Evolutionary conservation across 2,797 vertebrate species (phyloP), one percentile per base, ranked within the genome.

Genomic region (Garrulus glandarius): DNA sequence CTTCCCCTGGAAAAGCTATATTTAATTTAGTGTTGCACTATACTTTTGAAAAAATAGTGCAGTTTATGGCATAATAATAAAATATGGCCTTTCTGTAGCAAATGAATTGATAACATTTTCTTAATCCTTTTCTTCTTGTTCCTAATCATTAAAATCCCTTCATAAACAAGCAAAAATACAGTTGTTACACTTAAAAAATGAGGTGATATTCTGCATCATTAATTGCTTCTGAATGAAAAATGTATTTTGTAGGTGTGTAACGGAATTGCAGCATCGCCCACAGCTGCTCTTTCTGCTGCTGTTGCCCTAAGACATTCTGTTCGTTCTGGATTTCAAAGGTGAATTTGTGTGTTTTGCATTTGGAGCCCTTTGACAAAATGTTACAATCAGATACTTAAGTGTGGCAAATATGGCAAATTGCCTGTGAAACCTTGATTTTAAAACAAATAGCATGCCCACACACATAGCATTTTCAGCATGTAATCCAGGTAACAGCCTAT

Each of bases 241-340:
- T 32, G 2, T 85, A 2, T 95, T 88, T 79, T 63, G 47, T 74
- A 98, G 98, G 94, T 97, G 64, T 95, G 92, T 92, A 97, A 81
- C 39, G 98, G 98, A 43, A 50, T 98, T 18, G 89, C 72, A 41
- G 50, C 55, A 21, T 97, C 96, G 11, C 77, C 92, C 13, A 36
- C 70, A 22, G 26, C 47, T 60, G 89, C 93, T 30, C 67, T 95
- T 68, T 94, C 95, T 56, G 69, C 96, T 75, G 91, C 93, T 13
- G 55, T 98, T 79, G 97, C 95, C n/a, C 20, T 98, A 39, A 92
- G 68, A 53, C 87, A 84, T 44, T 37, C 89, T 52, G 49, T 97
- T 84, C 74, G 2, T 6, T 84, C 34, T 3, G 96, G 97, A 74
- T 89, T 94, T 61, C 94, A 97, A 82, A 98, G 98, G 98, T 98